phyloP scores from a whole-genome alignment of 2,888 invertebrate genomes.

The Sarcophaga carnaria region DNA sequence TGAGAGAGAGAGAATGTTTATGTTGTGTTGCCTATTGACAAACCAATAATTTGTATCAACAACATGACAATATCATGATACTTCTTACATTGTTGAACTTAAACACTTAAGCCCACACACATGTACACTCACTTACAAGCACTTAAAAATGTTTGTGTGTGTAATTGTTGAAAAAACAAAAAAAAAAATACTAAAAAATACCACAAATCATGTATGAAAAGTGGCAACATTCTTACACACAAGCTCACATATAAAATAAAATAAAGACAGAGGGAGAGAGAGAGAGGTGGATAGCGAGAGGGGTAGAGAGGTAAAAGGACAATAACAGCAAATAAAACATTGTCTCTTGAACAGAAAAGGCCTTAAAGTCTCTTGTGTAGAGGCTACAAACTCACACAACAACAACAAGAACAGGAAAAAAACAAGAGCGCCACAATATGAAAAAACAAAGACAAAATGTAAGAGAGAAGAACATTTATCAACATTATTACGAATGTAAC shows the following conservation, averaged over 20 bases:
- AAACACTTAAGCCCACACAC: conserved; percentile 15
- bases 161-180: neutral
- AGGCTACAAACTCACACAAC: neutral
- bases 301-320: neutral
- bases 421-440: conserved; percentile 12
- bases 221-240: conserved; percentile 36
- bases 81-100: conserved; percentile 37
- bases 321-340: conserved; percentile 30
- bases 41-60: conserved; percentile 56
- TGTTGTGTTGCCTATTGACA: conserved; percentile 48
- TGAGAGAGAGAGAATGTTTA: conserved; percentile 6
- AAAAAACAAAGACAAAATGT: conserved; percentile 25
- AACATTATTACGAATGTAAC: conserved; percentile 48
- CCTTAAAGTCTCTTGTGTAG: conserved; percentile 17
- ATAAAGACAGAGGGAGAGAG: neutral
- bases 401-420: neutral
- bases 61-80: conserved; percentile 54
- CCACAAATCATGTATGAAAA: conserved; percentile 59
- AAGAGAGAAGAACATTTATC: conserved; percentile 46
- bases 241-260: conserved; percentile 6
- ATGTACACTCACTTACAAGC: conserved; percentile 7
- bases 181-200: neutral
- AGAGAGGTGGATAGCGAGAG: neutral
- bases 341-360: conserved; percentile 34
- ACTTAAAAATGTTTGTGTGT: neutral